Percentiles rank a stretch among this genome's conserved stretches.
phyloP scores from a whole-genome alignment of 2,888 invertebrate genomes.

The Nasonia oneida region DNA sequence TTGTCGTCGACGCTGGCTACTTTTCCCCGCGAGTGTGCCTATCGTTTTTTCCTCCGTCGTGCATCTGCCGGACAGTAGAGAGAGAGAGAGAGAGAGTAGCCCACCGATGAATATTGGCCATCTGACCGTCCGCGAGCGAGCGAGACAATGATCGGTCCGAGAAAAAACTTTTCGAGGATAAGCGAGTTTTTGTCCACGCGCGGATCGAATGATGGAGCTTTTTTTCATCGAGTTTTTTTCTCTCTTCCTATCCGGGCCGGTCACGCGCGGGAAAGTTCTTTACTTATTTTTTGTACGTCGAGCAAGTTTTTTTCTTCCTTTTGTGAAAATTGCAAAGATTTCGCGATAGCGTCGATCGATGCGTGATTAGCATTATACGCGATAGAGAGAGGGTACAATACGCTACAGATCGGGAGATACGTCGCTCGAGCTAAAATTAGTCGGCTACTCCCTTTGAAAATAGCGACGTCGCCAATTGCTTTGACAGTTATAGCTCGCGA shows the following conservation, averaged over 20 bases:
- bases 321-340: background rate
- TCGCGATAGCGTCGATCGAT: background rate
- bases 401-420: background rate
- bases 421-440: background rate
- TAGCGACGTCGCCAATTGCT: constrained; percentile 1
- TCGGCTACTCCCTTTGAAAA: background rate
- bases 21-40: constrained; percentile 10
- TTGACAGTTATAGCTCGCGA: constrained; percentile 2
- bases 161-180: constrained; percentile 17
- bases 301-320: background rate
- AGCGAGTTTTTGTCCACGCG: constrained; percentile 27
- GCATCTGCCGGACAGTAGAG: constrained; percentile 54
- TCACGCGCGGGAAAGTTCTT: background rate
- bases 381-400: background rate
- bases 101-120: constrained; percentile 43
- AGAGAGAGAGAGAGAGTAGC: too few species aligned
- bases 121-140: constrained; percentile 47
- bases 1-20: constrained; percentile 56
- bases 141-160: constrained; percentile 41
- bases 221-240: background rate
- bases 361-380: background rate
- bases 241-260: background rate
- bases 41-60: constrained; percentile 38
- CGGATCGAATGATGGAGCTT: background rate
- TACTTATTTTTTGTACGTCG: background rate